A percentile compares a stretch with the other conserved stretches of the same genome.
phyloP scores from a whole-genome alignment of 2,113 vertebrate species.

The Lepus timidus region DNA sequence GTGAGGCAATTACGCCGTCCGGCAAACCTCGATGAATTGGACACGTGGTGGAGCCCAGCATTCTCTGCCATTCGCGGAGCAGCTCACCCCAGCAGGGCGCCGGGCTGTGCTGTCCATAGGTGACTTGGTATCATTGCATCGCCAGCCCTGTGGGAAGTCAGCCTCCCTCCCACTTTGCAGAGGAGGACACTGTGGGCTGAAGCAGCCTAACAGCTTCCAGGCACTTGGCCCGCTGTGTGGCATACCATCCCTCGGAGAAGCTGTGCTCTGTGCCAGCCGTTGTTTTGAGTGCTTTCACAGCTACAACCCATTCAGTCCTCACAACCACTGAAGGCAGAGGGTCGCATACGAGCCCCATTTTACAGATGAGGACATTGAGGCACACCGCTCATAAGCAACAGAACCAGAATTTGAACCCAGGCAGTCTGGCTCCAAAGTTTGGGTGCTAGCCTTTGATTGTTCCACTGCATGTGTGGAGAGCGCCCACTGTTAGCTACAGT shows the following conservation, averaged over 20 bases:
- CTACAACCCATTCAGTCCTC: neutral
- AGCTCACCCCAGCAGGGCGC: neutral
- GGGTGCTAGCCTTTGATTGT: neutral
- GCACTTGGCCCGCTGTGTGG: neutral
- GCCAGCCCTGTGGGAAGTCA: neutral
- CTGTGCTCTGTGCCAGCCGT: neutral
- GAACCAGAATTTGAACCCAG: neutral
- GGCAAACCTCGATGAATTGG: constrained; percentile 55
- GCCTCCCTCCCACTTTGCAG: neutral
- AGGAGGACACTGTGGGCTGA: neutral
- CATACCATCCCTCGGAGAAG: neutral
- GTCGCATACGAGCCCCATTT: neutral
- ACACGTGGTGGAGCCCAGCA: neutral
- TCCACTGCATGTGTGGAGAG: neutral
- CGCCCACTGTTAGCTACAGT: neutral
- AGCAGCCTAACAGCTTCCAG: neutral
- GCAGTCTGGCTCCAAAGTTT: neutral
- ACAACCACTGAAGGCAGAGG: rapidly evolving
- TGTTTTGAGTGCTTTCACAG: neutral
- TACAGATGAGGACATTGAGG: neutral
- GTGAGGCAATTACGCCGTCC: neutral
- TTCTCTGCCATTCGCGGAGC: neutral
- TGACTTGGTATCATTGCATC: neutral
- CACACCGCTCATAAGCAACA: neutral
- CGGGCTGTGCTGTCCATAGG: neutral